Base-by-base conservation (phyloP, 2,888 invertebrate species). In the Eupeodes luniger region DNA sequence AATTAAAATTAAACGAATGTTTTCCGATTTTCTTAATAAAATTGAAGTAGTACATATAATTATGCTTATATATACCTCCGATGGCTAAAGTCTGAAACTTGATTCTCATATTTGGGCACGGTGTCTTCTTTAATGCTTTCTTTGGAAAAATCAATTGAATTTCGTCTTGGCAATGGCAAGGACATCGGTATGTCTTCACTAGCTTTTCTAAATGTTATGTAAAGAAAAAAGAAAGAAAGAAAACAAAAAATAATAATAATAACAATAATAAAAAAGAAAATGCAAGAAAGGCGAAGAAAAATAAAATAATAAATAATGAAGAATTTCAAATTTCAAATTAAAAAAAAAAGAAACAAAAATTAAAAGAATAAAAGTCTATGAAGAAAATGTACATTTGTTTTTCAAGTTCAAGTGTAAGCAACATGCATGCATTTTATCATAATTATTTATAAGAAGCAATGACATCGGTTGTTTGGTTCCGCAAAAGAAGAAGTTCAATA, bases 11-110 rank as follows among this genome's bases (percentile, higher is more conserved):
- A 77, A 87, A 84, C 75, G 55, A 83, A 76, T 64, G 16, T 27
- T 55, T 53, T 53, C 34, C 36, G 72, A 55, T 64, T 64, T 75
- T 40, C 19, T 66, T 47, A 47, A 27, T 3, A 47, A 19, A 47
- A 19, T 57, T 19, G 14, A n/a, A n/a, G 9, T 16, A n/a, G 19
- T 47, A 66, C 27, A 66, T 49, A 66, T 59, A n/a, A 27, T 27
- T 59, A 11, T 67, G 62, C 27, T 27, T 74, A 51, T 85, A 85
- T 89, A 82, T 92, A 94, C 94, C 93, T 93, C 92, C 94, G 92
- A 64, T 92, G 90, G 82, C 91, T 92, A 91, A 92, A 94, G 91
- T 96, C 96, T 49, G 96, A 96, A 49, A 95, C 94, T 93, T 96
- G 95, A 91, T 96, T 96, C 91, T 96, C 96, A 91, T 95, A 95